Evolutionary conservation across 2,888 invertebrate species (phyloP), one percentile per base, ranked within the genome.

Genomic region (Monochamus alternatus): DNA sequence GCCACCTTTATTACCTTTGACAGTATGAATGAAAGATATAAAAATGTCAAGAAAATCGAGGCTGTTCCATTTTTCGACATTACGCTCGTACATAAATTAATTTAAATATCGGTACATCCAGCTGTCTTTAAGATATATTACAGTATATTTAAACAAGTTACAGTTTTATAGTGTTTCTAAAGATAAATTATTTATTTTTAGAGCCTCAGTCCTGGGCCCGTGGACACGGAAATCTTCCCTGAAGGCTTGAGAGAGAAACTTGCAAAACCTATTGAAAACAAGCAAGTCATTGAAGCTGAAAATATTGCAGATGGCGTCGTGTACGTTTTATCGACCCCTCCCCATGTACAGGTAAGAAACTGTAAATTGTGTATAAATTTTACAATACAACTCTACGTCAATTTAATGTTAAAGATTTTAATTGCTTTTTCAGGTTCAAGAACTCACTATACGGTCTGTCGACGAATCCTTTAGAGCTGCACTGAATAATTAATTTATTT

Each of bases 181-280:
- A 44, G 44, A 44, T 44, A 44, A n/a, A 10, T n/a, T 52, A 4
- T 10, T 52, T 52, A 12, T 66, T 55, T 71, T 43, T 63, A 77
- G 77, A 77, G 75, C 32, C 47, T 77, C 10, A 77, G 77, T 66
- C 77, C 77, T 38, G 77, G 77, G 31, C n/a, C 72, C 4, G 32
- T 70, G 2, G 43, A 43, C 5, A 5, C 38, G 10, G 14, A 14
- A 22, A 10, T 51, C n/a, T n/a, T 31, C 9, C 52, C 52, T 4
- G 47, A 47, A 38, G 30, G 32, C 5, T 10, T 7, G 43, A 14
- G 3, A 5, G 44, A 38, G 5, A 12, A 12, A 32, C 30, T 65
- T 10, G 59, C 55, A 38, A 65, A 55, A 62, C 10, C 10, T 12
- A 3, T 67, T 14, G 60, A 52, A 14, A 69, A 68, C 38, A 55